Evolutionary conservation across 2,113 vertebrate genomes (phyloP).

Genomic region (Struthidea cinerea): DNA sequence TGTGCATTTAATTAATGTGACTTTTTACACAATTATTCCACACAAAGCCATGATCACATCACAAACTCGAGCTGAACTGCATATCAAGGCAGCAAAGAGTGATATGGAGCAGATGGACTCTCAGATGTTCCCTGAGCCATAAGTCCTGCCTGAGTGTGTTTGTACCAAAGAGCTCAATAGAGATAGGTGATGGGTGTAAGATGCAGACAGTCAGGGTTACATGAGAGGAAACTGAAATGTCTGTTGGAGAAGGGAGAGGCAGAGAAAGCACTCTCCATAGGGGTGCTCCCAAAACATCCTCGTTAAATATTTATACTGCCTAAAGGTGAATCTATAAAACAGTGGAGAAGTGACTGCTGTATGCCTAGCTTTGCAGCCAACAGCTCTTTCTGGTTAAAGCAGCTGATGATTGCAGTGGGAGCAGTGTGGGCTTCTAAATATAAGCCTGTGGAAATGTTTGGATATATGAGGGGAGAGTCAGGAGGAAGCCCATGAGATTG

Average conservation of each 20-base stretch:
- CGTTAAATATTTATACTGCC: not conserved
- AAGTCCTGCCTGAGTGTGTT: not conserved
- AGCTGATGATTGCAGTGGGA: not conserved
- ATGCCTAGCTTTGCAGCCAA: not conserved
- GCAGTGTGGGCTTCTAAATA: not conserved
- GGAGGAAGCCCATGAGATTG: not conserved
- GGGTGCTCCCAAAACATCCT: not conserved
- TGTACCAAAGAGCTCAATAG: not conserved
- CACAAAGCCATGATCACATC: not conserved
- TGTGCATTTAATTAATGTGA: not conserved
- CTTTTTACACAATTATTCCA: not conserved
- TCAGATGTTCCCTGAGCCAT: not conserved
- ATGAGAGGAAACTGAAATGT: not conserved
- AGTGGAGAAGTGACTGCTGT: not conserved
- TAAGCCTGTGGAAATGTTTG: not conserved
- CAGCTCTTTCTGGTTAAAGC: not conserved
- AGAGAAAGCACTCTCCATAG: not conserved
- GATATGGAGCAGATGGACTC: not conserved
- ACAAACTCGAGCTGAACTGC: not conserved
- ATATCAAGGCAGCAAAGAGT: not conserved
- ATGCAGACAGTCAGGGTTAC: not conserved
- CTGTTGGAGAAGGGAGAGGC: not conserved
- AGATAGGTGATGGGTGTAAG: not conserved
- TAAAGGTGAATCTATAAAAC: not conserved
- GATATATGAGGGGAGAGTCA: not conserved